Conservation (phyloP, 2,113 vertebrate genomes). For the Anser brachyrhynchus region DNA sequence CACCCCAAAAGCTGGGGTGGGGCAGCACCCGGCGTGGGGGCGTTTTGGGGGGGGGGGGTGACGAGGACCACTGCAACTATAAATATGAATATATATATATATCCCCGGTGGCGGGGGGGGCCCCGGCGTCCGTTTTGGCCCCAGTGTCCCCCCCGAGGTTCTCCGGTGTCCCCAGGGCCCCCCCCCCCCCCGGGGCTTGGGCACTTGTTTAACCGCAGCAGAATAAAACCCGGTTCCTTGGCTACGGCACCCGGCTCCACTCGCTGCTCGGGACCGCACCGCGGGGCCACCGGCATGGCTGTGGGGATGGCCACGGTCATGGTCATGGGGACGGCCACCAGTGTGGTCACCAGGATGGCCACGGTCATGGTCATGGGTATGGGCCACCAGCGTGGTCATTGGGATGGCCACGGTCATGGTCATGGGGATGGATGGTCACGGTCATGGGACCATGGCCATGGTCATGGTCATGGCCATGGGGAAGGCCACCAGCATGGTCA, state of each 20-base stretch:
- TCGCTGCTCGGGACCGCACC: not conserved
- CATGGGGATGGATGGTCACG: not conserved
- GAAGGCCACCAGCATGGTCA: not conserved
- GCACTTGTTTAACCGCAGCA: slow-evolving; percentile 22
- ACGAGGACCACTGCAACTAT: not conserved
- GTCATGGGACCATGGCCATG: no score
- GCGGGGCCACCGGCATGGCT: no score
- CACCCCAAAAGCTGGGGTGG: not conserved
- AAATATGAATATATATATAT: slow-evolving; percentile 30
- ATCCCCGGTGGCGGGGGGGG: not conserved
- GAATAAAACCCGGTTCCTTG: slow-evolving; percentile 38
- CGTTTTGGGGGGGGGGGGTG: not conserved
- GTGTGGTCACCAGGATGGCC: not conserved
- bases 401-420: not conserved
- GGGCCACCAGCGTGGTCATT: no score
- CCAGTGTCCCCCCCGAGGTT: not conserved
- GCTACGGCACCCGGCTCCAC: not conserved
- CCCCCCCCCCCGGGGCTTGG: not conserved
- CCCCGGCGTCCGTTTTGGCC: not conserved
- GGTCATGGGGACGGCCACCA: not conserved
- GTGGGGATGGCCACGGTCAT: not conserved
- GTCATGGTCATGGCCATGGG: no score
- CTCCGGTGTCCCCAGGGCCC: not conserved
- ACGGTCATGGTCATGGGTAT: no score
- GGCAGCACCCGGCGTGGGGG: not conserved